phyloP scores from a whole-genome alignment of 2,797 vertebrate species.

The Sebastiscus tertius region DNA sequence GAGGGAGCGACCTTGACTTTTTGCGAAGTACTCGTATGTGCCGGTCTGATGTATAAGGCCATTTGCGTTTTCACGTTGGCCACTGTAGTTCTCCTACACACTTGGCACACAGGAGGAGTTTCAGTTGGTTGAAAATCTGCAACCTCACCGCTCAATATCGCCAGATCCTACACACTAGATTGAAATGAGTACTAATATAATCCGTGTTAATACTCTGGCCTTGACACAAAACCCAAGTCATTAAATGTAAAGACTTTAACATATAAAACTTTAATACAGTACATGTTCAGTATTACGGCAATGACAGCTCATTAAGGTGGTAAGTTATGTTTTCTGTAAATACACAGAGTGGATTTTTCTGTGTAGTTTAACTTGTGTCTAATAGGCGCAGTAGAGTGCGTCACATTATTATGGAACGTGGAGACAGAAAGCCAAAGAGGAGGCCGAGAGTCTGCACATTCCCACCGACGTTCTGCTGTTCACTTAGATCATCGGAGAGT shows the following conservation, averaged over 20 bases:
- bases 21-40: too few relatives aligned
- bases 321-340: background rate
- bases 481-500: background rate
- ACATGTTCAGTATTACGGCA: background rate
- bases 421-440: background rate
- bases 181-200: background rate
- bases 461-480: background rate
- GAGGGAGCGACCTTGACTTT: too few relatives aligned
- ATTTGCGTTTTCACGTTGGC: too few relatives aligned
- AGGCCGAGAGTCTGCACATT: background rate
- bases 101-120: too few relatives aligned
- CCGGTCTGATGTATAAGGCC: too few relatives aligned
- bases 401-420: background rate
- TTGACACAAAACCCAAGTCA: background rate
- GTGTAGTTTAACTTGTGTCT: background rate
- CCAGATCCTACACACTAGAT: too few relatives aligned
- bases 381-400: background rate
- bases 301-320: background rate
- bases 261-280: constrained; percentile 25
- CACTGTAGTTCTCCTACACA: too few relatives aligned
- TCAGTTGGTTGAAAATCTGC: too few relatives aligned
- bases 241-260: background rate
- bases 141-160: rapidly evolving
- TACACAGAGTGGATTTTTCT: background rate
- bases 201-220: too few relatives aligned